Percentiles rank a stretch among this genome's conserved stretches.
phyloP scores from a whole-genome alignment of 2,113 vertebrate species.

The Willisornis vidua region DNA sequence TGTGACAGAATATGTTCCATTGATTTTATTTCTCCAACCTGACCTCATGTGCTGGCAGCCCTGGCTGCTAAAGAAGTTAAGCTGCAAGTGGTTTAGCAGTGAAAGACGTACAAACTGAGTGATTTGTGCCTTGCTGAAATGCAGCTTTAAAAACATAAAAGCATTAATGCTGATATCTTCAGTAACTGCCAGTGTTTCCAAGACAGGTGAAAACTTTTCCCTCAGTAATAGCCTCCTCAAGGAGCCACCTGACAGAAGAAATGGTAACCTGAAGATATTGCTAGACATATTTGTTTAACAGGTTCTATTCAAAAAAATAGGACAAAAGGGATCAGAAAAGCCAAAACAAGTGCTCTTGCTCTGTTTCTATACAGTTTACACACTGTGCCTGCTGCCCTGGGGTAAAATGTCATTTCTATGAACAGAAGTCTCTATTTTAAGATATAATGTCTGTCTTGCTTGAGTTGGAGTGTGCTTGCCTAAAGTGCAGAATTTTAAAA shows the following conservation, averaged over 20 bases:
- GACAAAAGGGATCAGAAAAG: conserved; percentile 12
- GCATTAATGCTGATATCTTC: neutral
- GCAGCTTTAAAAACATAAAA: neutral
- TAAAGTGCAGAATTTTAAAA: conserved; percentile 24
- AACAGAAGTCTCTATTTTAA: neutral
- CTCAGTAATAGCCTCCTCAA: neutral
- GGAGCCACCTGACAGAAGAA: neutral
- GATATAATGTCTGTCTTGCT: neutral
- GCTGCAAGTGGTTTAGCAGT: neutral
- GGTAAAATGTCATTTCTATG: neutral
- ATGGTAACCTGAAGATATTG: neutral
- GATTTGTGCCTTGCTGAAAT: neutral
- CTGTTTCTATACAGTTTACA: neutral
- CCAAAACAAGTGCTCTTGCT: neutral
- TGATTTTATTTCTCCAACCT: neutral
- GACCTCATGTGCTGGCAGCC: neutral
- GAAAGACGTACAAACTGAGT: neutral
- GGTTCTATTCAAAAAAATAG: neutral
- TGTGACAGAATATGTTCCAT: neutral
- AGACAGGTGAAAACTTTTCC: neutral
- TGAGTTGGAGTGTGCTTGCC: neutral
- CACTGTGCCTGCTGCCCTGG: conserved; percentile 1
- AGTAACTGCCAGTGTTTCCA: neutral
- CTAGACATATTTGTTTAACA: neutral
- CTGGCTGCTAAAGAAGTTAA: neutral